Evolutionary conservation across 2,888 invertebrate genomes (phyloP), one percentile per base, ranked within the genome.

Genomic region (Nomada flava): DNA sequence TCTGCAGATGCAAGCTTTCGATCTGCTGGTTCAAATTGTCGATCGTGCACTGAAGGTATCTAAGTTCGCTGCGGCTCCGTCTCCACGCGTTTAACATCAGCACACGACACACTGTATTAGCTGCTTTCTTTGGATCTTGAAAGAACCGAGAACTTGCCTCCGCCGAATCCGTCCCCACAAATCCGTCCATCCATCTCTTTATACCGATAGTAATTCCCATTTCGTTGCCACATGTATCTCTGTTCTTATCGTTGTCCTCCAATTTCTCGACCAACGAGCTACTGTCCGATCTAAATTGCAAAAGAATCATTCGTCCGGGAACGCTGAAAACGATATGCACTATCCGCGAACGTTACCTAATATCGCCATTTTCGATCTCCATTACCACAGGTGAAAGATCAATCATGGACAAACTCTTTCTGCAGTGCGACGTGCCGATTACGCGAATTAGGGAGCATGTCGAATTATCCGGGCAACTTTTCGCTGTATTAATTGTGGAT

Each of bases 41-140:
- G 68, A 95, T 92, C 7, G 94, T 95, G 86, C 93, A 93, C 70
- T 94, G 91, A 15, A 95, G 91, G 59, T 94, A 94, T 1, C 92
- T 91, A 55, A 95, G 92, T 79, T 95, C 95, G 60, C 94, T 93
- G 44, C 95, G 93, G 42, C 95, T 94, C 3, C 94, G 93, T 47
- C 95, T 92, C 95, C 95, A 95, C 0, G 95, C 95, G 57, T 94
- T 94, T 67, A 95, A 84, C 87, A 95, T 89, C 92, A 95, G 94
- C 86, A 94, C 94, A 74, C 93, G 93, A 29, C 94, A 94, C 57
- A 95, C 93, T 65, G 93, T 91, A 15, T 92, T 93, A 0, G 95
- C 95, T 0, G 95, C 95, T 84, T 91, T 89, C 29, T 59, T 70
- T 13, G 85, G 76, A 44, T 70, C 73, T 23, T 73, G 63, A 42